Evolutionary conservation across 2,113 vertebrate species (phyloP).

Genomic region (Benitochromis conjunctus): DNA sequence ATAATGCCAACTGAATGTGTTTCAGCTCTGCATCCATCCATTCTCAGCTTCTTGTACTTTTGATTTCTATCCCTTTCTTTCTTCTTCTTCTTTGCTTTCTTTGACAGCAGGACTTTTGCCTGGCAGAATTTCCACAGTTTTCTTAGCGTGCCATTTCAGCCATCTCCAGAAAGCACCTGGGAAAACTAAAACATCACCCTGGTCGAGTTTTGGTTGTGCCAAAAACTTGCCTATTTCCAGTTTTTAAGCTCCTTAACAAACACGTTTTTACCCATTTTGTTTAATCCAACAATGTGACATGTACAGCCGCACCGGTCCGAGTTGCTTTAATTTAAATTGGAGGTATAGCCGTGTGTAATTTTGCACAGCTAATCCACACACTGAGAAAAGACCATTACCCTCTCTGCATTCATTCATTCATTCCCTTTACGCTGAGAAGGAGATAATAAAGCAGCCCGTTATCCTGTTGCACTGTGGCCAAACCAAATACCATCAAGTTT

Average conservation of each 20-base stretch:
- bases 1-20: neutral
- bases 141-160: neutral
- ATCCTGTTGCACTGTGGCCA: constrained; percentile 12
- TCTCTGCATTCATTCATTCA: neutral
- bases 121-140: neutral
- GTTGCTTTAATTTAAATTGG: neutral
- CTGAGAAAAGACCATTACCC: neutral
- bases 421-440: neutral
- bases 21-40: neutral
- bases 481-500: constrained; percentile 32
- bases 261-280: neutral
- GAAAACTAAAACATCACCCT: neutral
- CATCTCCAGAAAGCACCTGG: neutral
- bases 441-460: constrained; percentile 12
- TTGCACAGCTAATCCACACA: neutral
- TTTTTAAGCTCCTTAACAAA: neutral
- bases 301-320: neutral
- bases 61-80: neutral
- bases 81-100: neutral
- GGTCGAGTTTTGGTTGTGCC: neutral
- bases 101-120: neutral
- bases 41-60: neutral
- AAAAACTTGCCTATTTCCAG: neutral
- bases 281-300: neutral
- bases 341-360: neutral